Conservation (phyloP, 1,140 invertebrate species). For the Chironomus striatipennis region DNA sequence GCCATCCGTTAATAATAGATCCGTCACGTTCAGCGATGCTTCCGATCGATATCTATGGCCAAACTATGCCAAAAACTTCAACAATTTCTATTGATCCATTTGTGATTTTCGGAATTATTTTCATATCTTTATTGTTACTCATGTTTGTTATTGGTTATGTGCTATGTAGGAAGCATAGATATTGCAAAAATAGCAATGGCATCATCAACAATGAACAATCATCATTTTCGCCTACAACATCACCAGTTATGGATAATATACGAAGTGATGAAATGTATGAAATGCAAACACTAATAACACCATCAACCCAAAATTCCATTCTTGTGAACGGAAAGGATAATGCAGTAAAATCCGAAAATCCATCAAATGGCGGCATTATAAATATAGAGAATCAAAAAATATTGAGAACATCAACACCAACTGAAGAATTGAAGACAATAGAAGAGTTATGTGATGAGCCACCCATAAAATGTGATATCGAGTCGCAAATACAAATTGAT, state of each 20-base stretch:
- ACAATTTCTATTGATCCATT: background rate
- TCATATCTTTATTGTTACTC: background rate
- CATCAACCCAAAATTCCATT: constrained; percentile 26
- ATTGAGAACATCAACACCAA: constrained; percentile 18
- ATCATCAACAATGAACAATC: constrained; percentile 4
- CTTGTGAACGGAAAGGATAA: constrained; percentile 29
- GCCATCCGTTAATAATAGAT: constrained; percentile 36
- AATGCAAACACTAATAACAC: constrained; percentile 39
- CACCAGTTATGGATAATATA: constrained; percentile 28
- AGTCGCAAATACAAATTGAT: constrained; percentile 3
- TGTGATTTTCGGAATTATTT: background rate
- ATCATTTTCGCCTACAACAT: background rate
- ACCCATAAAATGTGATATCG: constrained; percentile 10
- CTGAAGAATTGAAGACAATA: background rate
- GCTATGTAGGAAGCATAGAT: background rate
- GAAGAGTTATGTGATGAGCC: background rate
- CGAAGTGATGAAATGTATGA: constrained; percentile 37
- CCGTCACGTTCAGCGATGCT: background rate
- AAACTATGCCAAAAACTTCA: background rate
- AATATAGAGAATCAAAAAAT: background rate
- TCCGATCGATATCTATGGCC: background rate
- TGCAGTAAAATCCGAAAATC: background rate
- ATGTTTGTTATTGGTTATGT: background rate
- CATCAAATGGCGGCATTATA: background rate
- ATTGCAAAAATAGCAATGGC: constrained; percentile 12